Base-by-base conservation (phyloP, 2,797 vertebrate genomes). In the Melanotaenia nigrans region DNA sequence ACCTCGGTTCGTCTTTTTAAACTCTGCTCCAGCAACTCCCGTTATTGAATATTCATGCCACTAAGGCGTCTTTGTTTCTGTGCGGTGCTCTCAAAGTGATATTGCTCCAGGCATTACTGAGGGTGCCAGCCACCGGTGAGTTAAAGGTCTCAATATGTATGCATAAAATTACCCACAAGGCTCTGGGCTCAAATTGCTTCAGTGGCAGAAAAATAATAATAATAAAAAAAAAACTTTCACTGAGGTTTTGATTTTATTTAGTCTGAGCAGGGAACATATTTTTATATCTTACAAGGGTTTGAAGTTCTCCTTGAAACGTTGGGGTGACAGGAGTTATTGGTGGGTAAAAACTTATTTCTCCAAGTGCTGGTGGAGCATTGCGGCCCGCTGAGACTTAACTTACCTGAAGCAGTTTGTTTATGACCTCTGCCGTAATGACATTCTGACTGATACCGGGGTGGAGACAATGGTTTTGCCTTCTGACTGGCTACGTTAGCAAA, bases 371-470 rank as follows among this genome's bases (percentile, higher is more conserved):
- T 80, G 79, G 83, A 72, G 75, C 64, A 14, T 58, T 58, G 80
- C 68, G 35, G 65, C 68, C 75, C 7, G 24, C 45, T 25, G 75
- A 80, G 80, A 73, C 73, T 62, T 68, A 53, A 73, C 67, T 80
- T 71, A 84, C 88, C 90, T 86, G 81, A 57, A 87, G 89, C 78
- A 73, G 35, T 61, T 70, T 65, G 86, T 78, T 73, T 79, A 53
- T 92, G 90, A 93, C 92, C 90, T 93, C 90, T 82, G 83, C 80
- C 74, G 85, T 91, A 94, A 93, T 92, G 80, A 87, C 86, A 90
- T 87, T 87, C 81, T 91, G 87, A 92, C 76, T 88, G 90, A 92
- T 87, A 88, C 82, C n/a, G 42, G 72, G 81, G 70, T 67, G 66
- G 71, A 63, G 68, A 61, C 51, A 25, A 67, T 65, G 73, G 61